Conservation (phyloP, 35 echinoderm and acorn worm genomes). For the Diadema setosum region DNA sequence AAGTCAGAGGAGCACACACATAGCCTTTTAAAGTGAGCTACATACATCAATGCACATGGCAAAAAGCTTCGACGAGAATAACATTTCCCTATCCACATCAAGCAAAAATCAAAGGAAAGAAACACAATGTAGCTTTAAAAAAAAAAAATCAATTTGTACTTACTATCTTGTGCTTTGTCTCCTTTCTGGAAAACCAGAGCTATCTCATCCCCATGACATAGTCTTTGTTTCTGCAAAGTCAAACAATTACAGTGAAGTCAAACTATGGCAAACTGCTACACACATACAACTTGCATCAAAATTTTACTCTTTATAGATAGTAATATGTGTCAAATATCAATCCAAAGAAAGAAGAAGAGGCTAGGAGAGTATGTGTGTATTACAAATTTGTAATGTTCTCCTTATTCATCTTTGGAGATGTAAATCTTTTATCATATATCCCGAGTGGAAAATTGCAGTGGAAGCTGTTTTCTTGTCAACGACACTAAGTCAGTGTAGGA, state of each 20-base stretch:
- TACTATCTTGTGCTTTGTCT: not conserved
- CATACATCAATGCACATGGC: no score
- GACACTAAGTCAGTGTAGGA: no score
- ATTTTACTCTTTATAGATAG: not conserved
- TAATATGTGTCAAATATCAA: not conserved
- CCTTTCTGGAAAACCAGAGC: not conserved
- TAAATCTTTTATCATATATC: no score
- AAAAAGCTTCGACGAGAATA: no score
- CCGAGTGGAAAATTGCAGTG: no score
- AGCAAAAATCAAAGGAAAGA: not conserved
- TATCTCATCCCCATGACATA: not conserved
- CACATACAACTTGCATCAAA: not conserved
- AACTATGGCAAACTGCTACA: not conserved
- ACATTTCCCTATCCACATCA: not conserved
- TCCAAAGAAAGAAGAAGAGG: no score
- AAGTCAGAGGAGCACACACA: no score
- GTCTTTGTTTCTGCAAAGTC: not conserved
- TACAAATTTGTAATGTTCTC: no score
- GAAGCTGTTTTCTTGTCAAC: no score
- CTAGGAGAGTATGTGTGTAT: no score
- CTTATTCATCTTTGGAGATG: no score
- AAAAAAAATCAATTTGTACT: not conserved
- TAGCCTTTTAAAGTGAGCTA: no score
- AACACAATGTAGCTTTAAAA: not conserved
- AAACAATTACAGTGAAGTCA: not conserved